Evolutionary conservation across 2,888 invertebrate genomes (phyloP).

Genomic region (Encarsia formosa): DNA sequence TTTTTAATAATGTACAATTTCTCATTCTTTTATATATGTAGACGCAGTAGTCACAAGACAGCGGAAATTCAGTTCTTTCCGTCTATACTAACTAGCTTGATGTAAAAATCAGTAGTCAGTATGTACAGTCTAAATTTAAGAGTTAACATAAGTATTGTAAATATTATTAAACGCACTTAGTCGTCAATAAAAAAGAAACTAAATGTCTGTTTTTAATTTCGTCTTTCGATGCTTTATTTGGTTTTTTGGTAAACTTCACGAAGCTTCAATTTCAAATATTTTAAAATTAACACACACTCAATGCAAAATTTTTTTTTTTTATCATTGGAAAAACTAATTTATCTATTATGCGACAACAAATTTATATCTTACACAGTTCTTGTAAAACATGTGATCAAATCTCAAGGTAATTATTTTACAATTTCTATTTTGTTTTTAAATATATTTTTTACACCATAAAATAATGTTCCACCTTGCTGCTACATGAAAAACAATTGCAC

Average conservation of each 20-base stretch:
- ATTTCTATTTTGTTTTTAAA: too few relatives aligned
- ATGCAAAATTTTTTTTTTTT: slow-evolving; percentile 4
- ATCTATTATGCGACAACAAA: slow-evolving; percentile 24
- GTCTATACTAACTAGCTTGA: slow-evolving; percentile 11
- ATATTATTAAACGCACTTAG: slow-evolving; percentile 10
- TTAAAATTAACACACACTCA: slow-evolving; percentile 9
- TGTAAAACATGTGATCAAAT: slow-evolving; percentile 13
- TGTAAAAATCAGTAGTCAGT: slow-evolving; percentile 15
- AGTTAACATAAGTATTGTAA: too few relatives aligned
- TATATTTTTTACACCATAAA: not conserved
- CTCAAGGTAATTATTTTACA: slow-evolving; percentile 17
- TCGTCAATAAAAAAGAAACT: slow-evolving; percentile 18
- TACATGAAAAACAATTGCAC: slow-evolving; percentile 19
- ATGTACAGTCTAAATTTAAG: slow-evolving; percentile 21
- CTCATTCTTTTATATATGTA: too few relatives aligned
- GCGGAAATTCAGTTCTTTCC: slow-evolving; percentile 1
- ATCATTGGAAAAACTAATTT: slow-evolving; percentile 17
- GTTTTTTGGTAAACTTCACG: slow-evolving; percentile 13
- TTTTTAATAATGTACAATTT: slow-evolving; percentile 17
- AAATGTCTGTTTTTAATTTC: slow-evolving; percentile 16
- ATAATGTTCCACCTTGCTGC: slow-evolving; percentile 8
- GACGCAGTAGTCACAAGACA: slow-evolving; percentile 3
- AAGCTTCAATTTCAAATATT: slow-evolving; percentile 10
- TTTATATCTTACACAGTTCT: slow-evolving; percentile 23
- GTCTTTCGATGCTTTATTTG: slow-evolving; percentile 22